Base-by-base conservation (phyloP, 1,140 invertebrate genomes). In the Cydia amplana region DNA sequence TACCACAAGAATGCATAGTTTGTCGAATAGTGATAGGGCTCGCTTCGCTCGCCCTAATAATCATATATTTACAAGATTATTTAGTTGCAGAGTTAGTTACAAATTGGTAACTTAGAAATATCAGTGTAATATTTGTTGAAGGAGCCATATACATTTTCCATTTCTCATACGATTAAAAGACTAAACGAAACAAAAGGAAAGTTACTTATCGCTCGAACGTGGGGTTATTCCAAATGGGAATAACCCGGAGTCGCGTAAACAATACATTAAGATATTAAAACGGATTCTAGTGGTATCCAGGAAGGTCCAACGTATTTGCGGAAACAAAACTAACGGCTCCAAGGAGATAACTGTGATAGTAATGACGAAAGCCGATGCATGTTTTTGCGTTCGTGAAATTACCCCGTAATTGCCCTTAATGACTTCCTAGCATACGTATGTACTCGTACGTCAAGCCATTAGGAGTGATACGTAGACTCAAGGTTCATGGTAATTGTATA, bases 361-460 rank as follows among this genome's bases (percentile, higher is more conserved):
- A 25, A 77, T 5, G 23, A 67, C 73, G 75, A 74, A 72, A 73
- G 60, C 40, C 51, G 20, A 60, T 70, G 70, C 32, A 60, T 77
- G 75, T 87, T 83, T 83, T 81, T 82, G 79, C 78, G 72, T 75
- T 80, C 79, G 81, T 77, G 80, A 83, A 84, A 85, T 86, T 85
- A 80, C 74, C 76, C 67, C 77, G 80, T 85, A 86, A 87, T 87
- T 85, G 76, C 76, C 78, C 60, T 25, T 76, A 83, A 86, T 79
- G 77, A 83, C 84, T 88, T 88, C 86, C 86, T 85, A 74, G 78
- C 79, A 51, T 75, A 70, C 75, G 74, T 70, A 70, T 78, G 75
- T 80, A n/a, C n/a, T n/a, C n/a, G n/a, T n/a, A 28, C 72, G 28
- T 70, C 55, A 64, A 43, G 60, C 32, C 75, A 79, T 76, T 77